Base-by-base conservation (phyloP, 2,888 invertebrate species). In the Syrista parreyssii region DNA sequence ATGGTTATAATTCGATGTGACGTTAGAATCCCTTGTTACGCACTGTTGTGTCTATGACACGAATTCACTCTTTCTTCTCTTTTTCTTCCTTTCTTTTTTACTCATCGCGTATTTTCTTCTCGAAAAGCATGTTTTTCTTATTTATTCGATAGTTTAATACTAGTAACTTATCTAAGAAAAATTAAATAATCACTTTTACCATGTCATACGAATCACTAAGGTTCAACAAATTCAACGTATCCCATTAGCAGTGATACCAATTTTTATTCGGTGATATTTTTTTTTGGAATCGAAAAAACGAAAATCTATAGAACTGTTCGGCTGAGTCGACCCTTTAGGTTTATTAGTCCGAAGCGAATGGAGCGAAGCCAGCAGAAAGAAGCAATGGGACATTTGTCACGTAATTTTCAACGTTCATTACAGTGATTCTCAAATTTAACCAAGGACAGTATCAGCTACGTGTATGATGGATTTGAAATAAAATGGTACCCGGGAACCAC, bases 341-440 rank as follows among this genome's bases (percentile, higher is more conserved):
- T 85, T 84, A 83, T 85, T 85, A 85, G 80, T 81, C 82, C 78
- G 80, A 77, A 55, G 82, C 81, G 79, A 83, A 83, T 82, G 82
- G 83, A 82, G 83, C 83, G 82, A 84, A 84, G 81, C 81, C 84
- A 79, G 82, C 80, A 78, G 80, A 80, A 79, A 79, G 78, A 82
- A 78, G 75, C 40, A 75, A 77, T 81, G 81, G 81, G 81, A 85
- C 83, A 87, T 88, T 86, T 86, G 86, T 86, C 84, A 83, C 81
- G 84, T 85, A 86, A 87, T 88, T 87, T 84, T 82, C 83, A 80
- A 84, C 84, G 85, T 82, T 69, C 68, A 68, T 75, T 71, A 68
- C 74, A 77, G 76, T 77, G 81, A 79, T 72, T 84, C 81, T 82
- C 82, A 80, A 82, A 80, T 71, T 71, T 69, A 40, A 78, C 72